Base-by-base conservation (phyloP, 1,140 invertebrate genomes). In the Meloidogyne floridensis region DNA sequence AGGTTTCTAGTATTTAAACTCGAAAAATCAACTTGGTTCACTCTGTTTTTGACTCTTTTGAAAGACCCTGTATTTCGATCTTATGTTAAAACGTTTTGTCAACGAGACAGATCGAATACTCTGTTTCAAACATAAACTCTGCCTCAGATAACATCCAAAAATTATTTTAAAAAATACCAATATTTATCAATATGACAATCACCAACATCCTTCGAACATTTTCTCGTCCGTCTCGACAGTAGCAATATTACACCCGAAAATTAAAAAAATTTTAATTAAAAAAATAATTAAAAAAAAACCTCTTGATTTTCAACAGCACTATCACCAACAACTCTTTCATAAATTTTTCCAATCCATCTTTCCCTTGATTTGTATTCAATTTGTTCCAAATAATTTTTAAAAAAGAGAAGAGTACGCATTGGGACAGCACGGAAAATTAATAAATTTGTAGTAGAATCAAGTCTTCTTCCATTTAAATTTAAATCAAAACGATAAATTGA, bases 101-200 rank as follows among this genome's bases (percentile, higher is more conserved):
- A 32, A 32, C 32, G 32, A 32, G 32, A 32, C 32, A 32, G 2
- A 32, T 32, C 2, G 32, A 32, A 32, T 32, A 32, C 1, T 32
- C 32, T 32, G 32, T 32, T 32, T 32, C 32, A 32, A 32, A 32
- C 32, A 32, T 2, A 32, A 32, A 32, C 32, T 32, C 32, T 32
- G 32, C 32, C 20, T 32, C 32, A 32, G 32, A 32, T 32, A 32
- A 32, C 11, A 15, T 56, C 10, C 2, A 13, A 13, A 59, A 65
- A n/a, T 65, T 7, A 65, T 32, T 32, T 32, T 15, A 15, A 59
- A 59, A 59, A 15, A 69, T 11, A 80, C 80, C 80, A 80, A 11
- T 65, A 43, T 20, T 80, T 80, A 11, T 80, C 80, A 81, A 80
- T 80, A 13, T 80, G 77, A 15, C 7, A 77, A 42, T 80, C 72